Evolutionary conservation across 1,140 invertebrate genomes (phyloP).

Genomic region (Wiebesia pumilae): DNA sequence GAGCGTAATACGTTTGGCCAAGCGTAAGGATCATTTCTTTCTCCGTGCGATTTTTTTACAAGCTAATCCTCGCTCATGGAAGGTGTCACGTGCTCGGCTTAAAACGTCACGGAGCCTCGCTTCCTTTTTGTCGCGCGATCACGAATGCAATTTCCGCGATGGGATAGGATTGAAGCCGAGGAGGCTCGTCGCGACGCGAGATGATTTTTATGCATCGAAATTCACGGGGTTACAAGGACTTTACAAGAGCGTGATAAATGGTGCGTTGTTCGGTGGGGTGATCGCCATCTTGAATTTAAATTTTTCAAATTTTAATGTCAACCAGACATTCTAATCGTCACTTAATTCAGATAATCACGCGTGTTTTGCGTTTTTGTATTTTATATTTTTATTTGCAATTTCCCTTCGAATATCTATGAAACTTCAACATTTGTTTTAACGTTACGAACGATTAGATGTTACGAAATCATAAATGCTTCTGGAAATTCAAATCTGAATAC

Average conservation of each 20-base stretch:
- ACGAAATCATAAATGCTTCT: too few relatives aligned
- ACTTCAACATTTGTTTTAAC: too few relatives aligned
- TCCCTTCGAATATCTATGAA: neutral
- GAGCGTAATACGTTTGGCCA: neutral
- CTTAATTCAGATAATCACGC: neutral
- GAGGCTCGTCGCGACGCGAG: neutral
- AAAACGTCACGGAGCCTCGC: neutral
- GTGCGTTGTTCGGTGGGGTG: neutral
- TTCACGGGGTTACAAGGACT: constrained; percentile 22
- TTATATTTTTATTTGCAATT: neutral
- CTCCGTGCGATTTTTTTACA: constrained; percentile 15
- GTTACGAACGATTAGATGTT: too few relatives aligned
- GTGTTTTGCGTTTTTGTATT: neutral
- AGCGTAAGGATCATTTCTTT: neutral
- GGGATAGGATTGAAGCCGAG: constrained; percentile 40
- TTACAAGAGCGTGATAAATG: constrained; percentile 42
- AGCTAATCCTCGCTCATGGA: neutral
- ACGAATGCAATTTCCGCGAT: constrained; percentile 50
- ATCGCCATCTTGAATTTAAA: constrained; percentile 26
- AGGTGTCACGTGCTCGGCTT: constrained; percentile 19
- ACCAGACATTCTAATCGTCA: too few relatives aligned
- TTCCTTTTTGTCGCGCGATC: constrained; percentile 18
- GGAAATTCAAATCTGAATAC: too few relatives aligned
- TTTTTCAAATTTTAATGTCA: constrained; percentile 12
- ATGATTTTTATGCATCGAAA: constrained; percentile 52